Base-by-base conservation (phyloP, 2,797 vertebrate species). In the Coendou prehensilis region DNA sequence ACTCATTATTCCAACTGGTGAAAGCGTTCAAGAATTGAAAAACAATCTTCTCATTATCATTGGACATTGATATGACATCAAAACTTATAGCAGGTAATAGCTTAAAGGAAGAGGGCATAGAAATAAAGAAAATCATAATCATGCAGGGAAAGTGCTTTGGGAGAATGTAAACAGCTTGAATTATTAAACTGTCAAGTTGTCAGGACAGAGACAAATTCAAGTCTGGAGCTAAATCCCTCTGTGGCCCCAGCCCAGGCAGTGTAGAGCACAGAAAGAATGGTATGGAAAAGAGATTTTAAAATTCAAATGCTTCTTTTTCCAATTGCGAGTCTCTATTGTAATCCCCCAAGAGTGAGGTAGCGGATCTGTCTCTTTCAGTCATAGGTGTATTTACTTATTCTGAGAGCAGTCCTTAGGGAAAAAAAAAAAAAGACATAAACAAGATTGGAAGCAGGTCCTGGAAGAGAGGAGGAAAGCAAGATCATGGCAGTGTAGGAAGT, bases 141-240 rank as follows among this genome's bases (percentile, higher is more conserved):
- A 98, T 92, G 94, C 91, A 54, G 41, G 96, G 56, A 89, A 83
- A 95, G 89, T 92, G 93, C 95, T 98, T 98, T 93, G 93, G 97
- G 97, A 93, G 94, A 97, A 95, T 71, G 94, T 94, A 98, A 98
- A 98, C 90, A 94, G 82, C 82, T 92, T 98, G 95, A 98, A 98
- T 98, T 98, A 98, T 99, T 98, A 95, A 98, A 94, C 96, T 88
- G 88, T 96, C 0, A 47, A 96, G 93, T 97, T 98, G 96, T n/a
- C 83, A 63, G 94, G 97, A 97, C 92, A 96, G 0, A 0, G 71
- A 96, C 96, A 98, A 97, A 96, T 93, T 97, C 95, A 94, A 83
- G 95, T 85, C 93, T 97, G 95, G 28, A 94, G 56, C 80, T 50
- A 6, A 98, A 97, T 98, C 80, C 96, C 93, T 92, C 79, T 22